Base-by-base conservation (phyloP, 2,797 vertebrate species). In the Crypturellus tataupa region DNA sequence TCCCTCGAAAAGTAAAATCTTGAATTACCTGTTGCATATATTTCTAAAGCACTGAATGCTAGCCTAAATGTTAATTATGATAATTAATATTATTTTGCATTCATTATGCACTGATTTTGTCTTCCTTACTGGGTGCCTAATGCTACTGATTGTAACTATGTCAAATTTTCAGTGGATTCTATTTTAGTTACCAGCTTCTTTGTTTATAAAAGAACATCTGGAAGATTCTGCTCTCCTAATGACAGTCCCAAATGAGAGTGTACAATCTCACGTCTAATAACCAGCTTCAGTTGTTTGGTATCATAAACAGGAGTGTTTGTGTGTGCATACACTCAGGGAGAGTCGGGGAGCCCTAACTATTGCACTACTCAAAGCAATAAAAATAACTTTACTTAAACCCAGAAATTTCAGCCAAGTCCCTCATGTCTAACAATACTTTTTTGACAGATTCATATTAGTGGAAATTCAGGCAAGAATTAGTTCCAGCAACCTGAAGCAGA, bases 1-100 rank as follows among this genome's bases (percentile, higher is more conserved):
- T 93, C 83, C 81, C 51, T 94, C 55, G 67, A 77, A 96, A 94
- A 95, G 44, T 9, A 55, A 96, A 95, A 91, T 95, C 89, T 97
- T 94, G 72, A 49, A 89, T 91, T 91, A 90, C 46, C 39, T 93
- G 44, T 85, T 93, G 75, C 60, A 87, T 85, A 29, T 23, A 35
- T 60, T 78, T 55, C 44, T 84, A 80, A 93, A 92, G 67, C 39
- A 69, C 58, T 87, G 78, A 85, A 75, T 24, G 64, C 6, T 12
- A 49, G 15, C 78, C 51, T 65, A 83, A 65, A 72, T 89, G 87
- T 91, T 73, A 87, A 84, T 85, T 75, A 62, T 59, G 23, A 87
- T 90, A 95, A 83, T 29, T 89, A 71, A 37, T 29, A 85, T 63
- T 85, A 56, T 73, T 85, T 67, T 2, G 1, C 40, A 81, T 69